These are phyloP conservation scores for Scomberomorus guttatus DNA, from an alignment of 2,797 vertebrate genomes.

Conservation along the genomic window DNA sequence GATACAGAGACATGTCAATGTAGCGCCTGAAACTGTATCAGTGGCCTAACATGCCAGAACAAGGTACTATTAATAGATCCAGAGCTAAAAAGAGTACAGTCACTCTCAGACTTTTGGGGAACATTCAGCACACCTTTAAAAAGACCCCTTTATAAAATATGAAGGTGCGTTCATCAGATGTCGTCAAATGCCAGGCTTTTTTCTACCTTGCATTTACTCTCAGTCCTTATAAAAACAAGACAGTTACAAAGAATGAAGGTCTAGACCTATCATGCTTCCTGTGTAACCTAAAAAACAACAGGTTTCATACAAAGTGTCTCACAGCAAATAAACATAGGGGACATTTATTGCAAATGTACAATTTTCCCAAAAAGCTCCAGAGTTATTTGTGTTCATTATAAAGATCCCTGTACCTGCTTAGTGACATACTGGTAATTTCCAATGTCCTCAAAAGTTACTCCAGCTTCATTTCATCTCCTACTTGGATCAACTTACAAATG, in stretches of 20 bases:
- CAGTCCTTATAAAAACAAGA: neutral
- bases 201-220: neutral
- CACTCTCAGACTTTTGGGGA: slow-evolving; percentile 17
- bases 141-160: slow-evolving; percentile 3
- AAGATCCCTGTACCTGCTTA: neutral
- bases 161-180: neutral
- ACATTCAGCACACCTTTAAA: slow-evolving; percentile 14
- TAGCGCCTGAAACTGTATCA: slow-evolving; percentile 58
- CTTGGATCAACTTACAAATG: neutral
- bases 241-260: slow-evolving; percentile 4
- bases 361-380: neutral
- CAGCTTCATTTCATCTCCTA: too few species aligned
- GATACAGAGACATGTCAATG: slow-evolving; percentile 44
- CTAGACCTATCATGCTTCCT: slow-evolving; percentile 1
- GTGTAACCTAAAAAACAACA: slow-evolving; percentile 6
- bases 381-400: neutral
- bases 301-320: neutral
- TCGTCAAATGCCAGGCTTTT: neutral
- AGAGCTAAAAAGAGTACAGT: slow-evolving; percentile 38
- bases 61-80: slow-evolving; percentile 73
- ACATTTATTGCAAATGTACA: neutral
- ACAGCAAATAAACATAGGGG: neutral
- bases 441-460: too few species aligned
- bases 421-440: neutral
- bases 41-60: slow-evolving; percentile 39